Conservation (phyloP, 1,140 invertebrate genomes). For the Ectropis grisescens region DNA sequence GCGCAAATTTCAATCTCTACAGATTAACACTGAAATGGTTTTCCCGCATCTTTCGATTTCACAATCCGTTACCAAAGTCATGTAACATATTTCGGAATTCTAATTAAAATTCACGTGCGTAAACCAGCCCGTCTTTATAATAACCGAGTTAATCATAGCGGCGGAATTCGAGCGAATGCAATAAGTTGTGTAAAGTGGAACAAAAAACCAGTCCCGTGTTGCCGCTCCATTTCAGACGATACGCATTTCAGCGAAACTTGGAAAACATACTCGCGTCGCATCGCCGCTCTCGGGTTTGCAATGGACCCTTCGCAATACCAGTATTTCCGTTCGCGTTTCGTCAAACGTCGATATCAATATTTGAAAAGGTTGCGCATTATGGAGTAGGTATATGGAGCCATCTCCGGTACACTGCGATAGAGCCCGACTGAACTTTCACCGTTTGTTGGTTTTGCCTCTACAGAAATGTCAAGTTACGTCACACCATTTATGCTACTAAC, state of each 20-base stretch:
- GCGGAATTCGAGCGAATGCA: constrained; percentile 28
- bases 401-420: too few species aligned
- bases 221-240: constrained; percentile 42
- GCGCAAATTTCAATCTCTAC: too few species aligned
- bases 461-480: constrained; percentile 35
- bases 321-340: too few species aligned
- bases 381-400: too few species aligned
- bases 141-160: constrained; percentile 43
- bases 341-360: too few species aligned
- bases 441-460: constrained; percentile 35
- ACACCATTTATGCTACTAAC: constrained; percentile 29
- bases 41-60: too few species aligned
- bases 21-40: too few species aligned
- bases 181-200: constrained; percentile 39
- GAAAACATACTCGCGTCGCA: constrained; percentile 9
- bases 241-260: constrained; percentile 11
- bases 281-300: not conserved
- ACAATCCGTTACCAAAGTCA: too few species aligned
- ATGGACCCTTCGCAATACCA: constrained; percentile 6
- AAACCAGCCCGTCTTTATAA: constrained; percentile 40
- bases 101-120: too few species aligned
- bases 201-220: constrained; percentile 41
- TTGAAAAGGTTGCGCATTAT: constrained; percentile 1
- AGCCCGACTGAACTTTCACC: constrained; percentile 59
- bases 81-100: too few species aligned